Conservation (phyloP, 2,888 invertebrate species). For the Yponomeuta evonymella region DNA sequence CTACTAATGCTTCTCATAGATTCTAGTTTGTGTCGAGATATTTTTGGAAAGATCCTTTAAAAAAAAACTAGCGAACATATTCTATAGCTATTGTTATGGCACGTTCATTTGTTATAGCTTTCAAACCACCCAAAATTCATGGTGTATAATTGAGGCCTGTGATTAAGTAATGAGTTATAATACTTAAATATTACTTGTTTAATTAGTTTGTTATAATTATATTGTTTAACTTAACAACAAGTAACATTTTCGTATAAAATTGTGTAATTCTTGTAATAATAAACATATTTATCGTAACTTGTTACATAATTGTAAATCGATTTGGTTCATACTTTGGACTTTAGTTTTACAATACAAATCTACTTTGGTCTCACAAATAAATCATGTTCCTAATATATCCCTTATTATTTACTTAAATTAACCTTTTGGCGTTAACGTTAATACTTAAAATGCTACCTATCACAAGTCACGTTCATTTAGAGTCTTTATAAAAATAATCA, state of each 20-base stretch:
- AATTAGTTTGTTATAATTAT: background rate
- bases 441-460: constrained; percentile 21
- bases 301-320: background rate
- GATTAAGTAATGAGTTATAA: background rate
- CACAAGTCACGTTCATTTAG: constrained; percentile 26
- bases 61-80: too few relatives aligned
- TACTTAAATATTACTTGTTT: background rate
- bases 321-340: background rate
- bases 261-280: background rate
- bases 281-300: background rate
- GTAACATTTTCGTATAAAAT: background rate
- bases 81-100: too few relatives aligned
- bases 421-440: constrained; percentile 13
- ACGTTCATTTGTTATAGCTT: too few relatives aligned
- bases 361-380: constrained; percentile 14
- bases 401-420: constrained; percentile 7
- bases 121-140: too few relatives aligned
- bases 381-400: constrained; percentile 2
- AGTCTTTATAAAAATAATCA: constrained; percentile 37
- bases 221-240: background rate
- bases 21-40: too few relatives aligned
- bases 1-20: too few relatives aligned
- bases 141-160: background rate
- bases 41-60: too few relatives aligned
- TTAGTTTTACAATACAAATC: background rate